These are phyloP conservation scores for Baronia brevicornis DNA, from an alignment of 2,888 invertebrate genomes.

Conservation along the genomic window DNA sequence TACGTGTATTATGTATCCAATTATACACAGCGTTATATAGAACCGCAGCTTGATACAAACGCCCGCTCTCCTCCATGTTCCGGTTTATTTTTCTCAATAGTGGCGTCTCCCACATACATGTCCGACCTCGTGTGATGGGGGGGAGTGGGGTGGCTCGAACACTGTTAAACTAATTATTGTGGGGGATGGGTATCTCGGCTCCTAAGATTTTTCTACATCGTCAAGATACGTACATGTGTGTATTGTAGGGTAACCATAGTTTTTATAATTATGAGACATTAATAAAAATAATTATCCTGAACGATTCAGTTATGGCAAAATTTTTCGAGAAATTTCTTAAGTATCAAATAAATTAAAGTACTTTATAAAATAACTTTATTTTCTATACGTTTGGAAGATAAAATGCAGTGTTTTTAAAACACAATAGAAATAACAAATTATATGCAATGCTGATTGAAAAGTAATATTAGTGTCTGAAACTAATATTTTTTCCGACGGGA, in stretches of 20 bases:
- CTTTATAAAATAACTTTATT: too few relatives aligned
- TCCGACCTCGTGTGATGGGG: constrained; percentile 25
- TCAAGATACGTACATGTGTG: constrained; percentile 18
- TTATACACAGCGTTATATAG: constrained; percentile 12
- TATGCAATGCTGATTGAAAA: too few relatives aligned
- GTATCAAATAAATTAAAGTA: too few relatives aligned
- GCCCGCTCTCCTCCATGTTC: constrained; percentile 28
- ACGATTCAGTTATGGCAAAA: too few relatives aligned
- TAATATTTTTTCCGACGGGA: too few relatives aligned
- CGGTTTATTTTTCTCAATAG: constrained; percentile 41
- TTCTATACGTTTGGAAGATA: too few relatives aligned
- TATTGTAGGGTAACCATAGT: constrained; percentile 8
- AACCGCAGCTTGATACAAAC: constrained; percentile 12
- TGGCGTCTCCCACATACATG: constrained; percentile 30
- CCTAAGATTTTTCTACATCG: constrained; percentile 39
- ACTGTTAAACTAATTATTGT: constrained; percentile 48
- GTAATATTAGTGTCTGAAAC: too few relatives aligned
- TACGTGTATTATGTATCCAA: constrained; percentile 10
- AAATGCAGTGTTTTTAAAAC: too few relatives aligned
- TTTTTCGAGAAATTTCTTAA: too few relatives aligned
- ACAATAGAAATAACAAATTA: too few relatives aligned
- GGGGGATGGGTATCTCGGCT: constrained; percentile 19
- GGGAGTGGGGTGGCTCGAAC: constrained; percentile 38
- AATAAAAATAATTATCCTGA: too few relatives aligned
- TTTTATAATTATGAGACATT: too few relatives aligned